A percentile compares a stretch with the other conserved stretches of the same genome.
phyloP scores from a whole-genome alignment of 2,797 vertebrate genomes.

The Arctocebus calabarensis region DNA sequence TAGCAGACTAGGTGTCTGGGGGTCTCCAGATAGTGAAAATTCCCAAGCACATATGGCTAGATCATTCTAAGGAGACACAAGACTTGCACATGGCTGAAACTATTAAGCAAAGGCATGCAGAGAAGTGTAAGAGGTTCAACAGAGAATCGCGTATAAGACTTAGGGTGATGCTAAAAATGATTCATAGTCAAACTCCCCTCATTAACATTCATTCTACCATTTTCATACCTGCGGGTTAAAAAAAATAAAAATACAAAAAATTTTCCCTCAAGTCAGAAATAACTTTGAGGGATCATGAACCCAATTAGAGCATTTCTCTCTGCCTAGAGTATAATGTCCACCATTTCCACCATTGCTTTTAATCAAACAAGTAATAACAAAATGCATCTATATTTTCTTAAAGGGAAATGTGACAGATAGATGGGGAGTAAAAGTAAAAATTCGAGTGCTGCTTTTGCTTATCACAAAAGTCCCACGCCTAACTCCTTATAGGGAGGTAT shows the following conservation, averaged over 20 bases:
- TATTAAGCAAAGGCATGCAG: neutral
- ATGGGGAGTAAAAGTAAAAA: neutral
- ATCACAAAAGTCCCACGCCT: neutral
- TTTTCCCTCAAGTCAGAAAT: neutral
- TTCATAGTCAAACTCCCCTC: neutral
- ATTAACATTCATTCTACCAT: neutral
- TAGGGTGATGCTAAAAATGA: neutral
- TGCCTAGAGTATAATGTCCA: neutral
- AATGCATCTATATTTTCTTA: neutral
- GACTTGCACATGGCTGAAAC: neutral
- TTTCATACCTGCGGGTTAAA: neutral
- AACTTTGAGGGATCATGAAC: neutral
- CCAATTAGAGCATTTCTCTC: neutral
- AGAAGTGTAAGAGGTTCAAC: neutral
- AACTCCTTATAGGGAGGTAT: neutral
- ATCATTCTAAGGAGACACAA: neutral
- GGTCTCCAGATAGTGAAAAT: neutral
- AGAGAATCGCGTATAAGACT: neutral
- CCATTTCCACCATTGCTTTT: neutral
- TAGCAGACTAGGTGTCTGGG: neutral
- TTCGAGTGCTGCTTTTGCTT: neutral
- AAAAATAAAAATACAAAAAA: neutral
- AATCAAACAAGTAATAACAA: neutral
- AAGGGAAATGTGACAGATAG: neutral
- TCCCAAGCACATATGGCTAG: neutral